Conservation (phyloP, 2,113 vertebrate species). For the Anarhynchus alexandrinus region DNA sequence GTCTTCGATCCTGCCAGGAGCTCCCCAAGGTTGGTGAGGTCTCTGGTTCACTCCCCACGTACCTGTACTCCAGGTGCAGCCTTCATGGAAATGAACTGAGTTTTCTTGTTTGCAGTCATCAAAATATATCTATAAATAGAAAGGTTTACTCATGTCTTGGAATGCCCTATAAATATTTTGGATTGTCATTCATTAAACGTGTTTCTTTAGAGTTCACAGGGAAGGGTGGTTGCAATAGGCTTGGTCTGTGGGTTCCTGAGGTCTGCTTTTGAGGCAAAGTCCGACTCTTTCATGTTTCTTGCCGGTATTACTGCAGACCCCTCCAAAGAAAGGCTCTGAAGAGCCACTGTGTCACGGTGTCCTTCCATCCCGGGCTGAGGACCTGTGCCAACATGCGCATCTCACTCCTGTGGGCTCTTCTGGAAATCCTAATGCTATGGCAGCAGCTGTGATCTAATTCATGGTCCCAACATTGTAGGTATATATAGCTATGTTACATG, state of each 20-base stretch:
- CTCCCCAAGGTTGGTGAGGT: neutral
- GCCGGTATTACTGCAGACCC: neutral
- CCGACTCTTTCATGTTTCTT: neutral
- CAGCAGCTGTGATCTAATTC: neutral
- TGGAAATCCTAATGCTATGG: neutral
- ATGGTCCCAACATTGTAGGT: neutral
- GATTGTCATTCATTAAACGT: neutral
- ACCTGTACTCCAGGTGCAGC: neutral
- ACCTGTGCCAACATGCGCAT: neutral
- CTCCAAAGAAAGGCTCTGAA: neutral
- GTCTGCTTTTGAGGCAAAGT: neutral
- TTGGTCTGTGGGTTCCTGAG: neutral
- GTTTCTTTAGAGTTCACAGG: neutral
- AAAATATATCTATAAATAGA: neutral
- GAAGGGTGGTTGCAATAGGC: neutral
- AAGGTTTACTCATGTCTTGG: neutral
- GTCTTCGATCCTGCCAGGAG: neutral
- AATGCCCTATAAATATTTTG: neutral
- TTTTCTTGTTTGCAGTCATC: neutral
- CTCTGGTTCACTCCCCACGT: neutral
- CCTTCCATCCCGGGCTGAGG: neutral
- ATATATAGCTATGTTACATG: neutral
- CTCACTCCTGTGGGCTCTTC: neutral
- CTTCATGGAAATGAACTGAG: neutral
- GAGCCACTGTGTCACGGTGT: accelerated